phyloP scores from a whole-genome alignment of 2,888 invertebrate genomes.

The Linnaemya vulpina region DNA sequence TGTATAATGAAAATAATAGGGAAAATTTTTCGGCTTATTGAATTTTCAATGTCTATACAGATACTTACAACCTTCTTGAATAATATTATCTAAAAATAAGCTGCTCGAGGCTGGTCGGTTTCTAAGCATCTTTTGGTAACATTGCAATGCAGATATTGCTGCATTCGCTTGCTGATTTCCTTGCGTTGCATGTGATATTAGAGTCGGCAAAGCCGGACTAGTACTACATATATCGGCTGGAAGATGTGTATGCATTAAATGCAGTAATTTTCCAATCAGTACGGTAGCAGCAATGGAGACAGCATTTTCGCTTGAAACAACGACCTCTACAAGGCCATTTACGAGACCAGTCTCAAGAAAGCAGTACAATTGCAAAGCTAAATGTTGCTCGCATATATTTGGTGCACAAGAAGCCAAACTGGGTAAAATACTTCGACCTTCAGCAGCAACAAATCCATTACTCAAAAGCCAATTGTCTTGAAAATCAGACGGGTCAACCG shows the following conservation, averaged over 20 bases:
- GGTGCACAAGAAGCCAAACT: conserved; percentile 93
- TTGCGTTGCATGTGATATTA: conserved; percentile 90
- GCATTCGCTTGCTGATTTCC: conserved; percentile 92
- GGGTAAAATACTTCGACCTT: conserved; percentile 93
- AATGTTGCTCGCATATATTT: conserved; percentile 95
- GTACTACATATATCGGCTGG: conserved; percentile 94
- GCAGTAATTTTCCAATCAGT: conserved; percentile 93
- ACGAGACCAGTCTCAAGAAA: conserved; percentile 94
- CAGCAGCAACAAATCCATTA: conserved; percentile 97
- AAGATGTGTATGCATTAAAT: conserved; percentile 92
- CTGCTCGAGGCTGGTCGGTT: conserved; percentile 92
- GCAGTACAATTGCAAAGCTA: conserved; percentile 93
- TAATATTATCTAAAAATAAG: conserved; percentile 91
- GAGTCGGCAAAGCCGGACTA: conserved; percentile 91
- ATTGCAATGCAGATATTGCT: conserved; percentile 91
- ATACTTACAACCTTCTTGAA: conserved; percentile 84
- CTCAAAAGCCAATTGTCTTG: conserved; percentile 94
- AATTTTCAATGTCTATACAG: neutral
- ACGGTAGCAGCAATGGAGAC: conserved; percentile 96
- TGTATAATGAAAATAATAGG: neutral
- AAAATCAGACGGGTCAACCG: conserved; percentile 93
- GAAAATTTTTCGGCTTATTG: neutral
- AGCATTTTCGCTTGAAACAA: conserved; percentile 91
- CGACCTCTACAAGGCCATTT: conserved; percentile 95
- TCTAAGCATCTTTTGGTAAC: conserved; percentile 91